Base-by-base conservation (phyloP, 2,113 vertebrate species). In the Prunella fulvescens region DNA sequence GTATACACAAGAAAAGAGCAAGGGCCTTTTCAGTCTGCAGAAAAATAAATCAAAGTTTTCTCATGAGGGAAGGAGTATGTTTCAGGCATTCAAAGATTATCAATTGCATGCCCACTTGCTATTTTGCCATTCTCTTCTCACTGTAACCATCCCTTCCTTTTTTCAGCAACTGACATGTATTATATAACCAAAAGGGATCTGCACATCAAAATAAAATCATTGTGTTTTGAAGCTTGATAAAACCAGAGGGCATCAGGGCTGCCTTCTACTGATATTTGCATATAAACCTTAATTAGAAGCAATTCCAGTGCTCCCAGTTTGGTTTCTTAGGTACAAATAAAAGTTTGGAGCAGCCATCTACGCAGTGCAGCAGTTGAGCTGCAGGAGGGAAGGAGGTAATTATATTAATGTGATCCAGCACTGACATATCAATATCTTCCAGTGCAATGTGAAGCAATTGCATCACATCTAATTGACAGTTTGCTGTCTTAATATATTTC, bases 381-480 rank as follows among this genome's bases (percentile, higher is more conserved):
- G 42, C 45, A 65, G 79, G 74, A 89, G 72, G 58, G 78, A 64
- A 58, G 44, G 61, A 92, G 53, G 40, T 86, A 95, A 92, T 88
- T 54, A 74, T 88, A 82, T 88, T 95, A 88, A 91, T 92, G 67
- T 92, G 85, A 92, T 92, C 67, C 35, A 33, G 54, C 81, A 84
- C n/a, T 92, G 92, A 78, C 88, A 44, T 29, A 45, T 91, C 90
- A 88, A 17, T 97, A 94, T 86, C 76, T 95, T 96, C 81, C 69
- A 91, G 62, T 78, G 81, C 72, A 70, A 69, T 88, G 62, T 92
- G 74, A 96, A 94, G 74, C 79, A 92, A 74, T 77, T 84, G 37
- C 19, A 66, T 94, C 57, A 81, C 40, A 65, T 42, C 25, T 93
- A 96, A 88, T 87, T 86, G 92, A 40, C 33, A 81, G 65, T 74